Conservation (phyloP, 1,140 invertebrate species). For the Heliconius himera region DNA sequence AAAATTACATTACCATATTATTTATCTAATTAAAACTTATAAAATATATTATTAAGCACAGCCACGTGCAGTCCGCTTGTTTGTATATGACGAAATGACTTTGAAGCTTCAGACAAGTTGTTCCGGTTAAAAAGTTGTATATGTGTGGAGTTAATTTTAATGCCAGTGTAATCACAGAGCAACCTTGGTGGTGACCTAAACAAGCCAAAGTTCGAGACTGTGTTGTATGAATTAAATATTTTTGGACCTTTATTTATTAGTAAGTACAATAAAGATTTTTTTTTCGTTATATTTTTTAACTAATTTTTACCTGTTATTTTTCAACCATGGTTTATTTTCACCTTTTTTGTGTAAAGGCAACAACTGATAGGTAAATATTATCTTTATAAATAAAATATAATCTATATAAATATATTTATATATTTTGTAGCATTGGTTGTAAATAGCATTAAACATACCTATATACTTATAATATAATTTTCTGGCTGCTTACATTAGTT, state of each 20-base stretch:
- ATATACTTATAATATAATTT: too few species aligned
- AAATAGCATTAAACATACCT: too few species aligned
- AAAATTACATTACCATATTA: not conserved
- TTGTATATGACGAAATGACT: slow-evolving; percentile 50
- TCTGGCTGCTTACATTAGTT: too few species aligned
- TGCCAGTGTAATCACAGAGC: slow-evolving; percentile 23
- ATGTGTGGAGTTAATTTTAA: slow-evolving; percentile 22
- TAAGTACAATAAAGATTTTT: not conserved
- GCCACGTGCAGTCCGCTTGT: slow-evolving; percentile 40
- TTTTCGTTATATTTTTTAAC: too few species aligned
- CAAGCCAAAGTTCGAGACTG: slow-evolving; percentile 35
- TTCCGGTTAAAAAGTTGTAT: slow-evolving; percentile 41
- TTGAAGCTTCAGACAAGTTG: slow-evolving; percentile 56
- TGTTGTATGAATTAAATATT: not conserved
- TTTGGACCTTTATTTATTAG: not conserved
- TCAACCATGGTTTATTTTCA: too few species aligned
- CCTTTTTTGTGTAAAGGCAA: too few species aligned
- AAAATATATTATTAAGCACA: not conserved
- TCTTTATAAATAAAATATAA: too few species aligned
- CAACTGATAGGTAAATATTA: too few species aligned
- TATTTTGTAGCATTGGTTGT: too few species aligned
- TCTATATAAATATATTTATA: too few species aligned
- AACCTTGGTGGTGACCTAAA: slow-evolving; percentile 34
- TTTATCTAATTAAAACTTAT: not conserved
- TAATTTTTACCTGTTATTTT: too few species aligned